These are phyloP conservation scores for Echiichthys vipera DNA, from an alignment of 2,797 vertebrate genomes.

Conservation along the genomic window DNA sequence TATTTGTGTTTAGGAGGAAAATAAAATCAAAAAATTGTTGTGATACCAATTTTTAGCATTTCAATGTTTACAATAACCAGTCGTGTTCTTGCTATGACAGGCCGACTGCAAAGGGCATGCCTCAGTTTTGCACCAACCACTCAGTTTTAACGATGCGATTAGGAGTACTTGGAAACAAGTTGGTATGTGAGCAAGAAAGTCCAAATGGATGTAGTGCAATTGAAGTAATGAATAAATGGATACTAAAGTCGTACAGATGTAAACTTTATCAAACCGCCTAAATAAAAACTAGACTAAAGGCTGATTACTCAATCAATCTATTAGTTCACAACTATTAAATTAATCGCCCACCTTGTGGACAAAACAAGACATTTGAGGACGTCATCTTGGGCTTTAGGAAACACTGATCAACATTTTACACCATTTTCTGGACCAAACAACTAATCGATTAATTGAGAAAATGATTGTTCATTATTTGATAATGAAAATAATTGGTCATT, in stretches of 20 bases:
- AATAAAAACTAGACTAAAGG: no score
- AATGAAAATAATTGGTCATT: no score
- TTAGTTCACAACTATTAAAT: no score
- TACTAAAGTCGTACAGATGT: background rate
- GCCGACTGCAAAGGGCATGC: background rate
- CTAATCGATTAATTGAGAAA: no score
- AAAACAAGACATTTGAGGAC: no score
- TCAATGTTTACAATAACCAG: background rate
- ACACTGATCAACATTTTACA: no score
- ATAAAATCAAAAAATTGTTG: background rate
- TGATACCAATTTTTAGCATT: background rate
- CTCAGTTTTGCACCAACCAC: background rate
- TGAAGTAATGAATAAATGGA: background rate
- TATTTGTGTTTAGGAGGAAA: background rate
- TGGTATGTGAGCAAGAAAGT: background rate
- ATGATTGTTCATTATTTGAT: no score
- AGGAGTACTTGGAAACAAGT: background rate
- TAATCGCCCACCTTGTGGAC: no score
- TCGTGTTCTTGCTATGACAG: background rate
- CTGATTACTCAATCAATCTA: no score
- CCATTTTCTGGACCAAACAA: no score
- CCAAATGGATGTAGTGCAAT: rapidly evolving
- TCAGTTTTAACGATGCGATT: background rate
- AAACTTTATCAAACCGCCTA: background rate
- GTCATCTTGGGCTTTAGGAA: no score